A percentile compares a stretch with the other conserved stretches of the same genome.
Evolutionary conservation across 2,797 vertebrate genomes (phyloP).

Genomic region (Hydrophis major): DNA sequence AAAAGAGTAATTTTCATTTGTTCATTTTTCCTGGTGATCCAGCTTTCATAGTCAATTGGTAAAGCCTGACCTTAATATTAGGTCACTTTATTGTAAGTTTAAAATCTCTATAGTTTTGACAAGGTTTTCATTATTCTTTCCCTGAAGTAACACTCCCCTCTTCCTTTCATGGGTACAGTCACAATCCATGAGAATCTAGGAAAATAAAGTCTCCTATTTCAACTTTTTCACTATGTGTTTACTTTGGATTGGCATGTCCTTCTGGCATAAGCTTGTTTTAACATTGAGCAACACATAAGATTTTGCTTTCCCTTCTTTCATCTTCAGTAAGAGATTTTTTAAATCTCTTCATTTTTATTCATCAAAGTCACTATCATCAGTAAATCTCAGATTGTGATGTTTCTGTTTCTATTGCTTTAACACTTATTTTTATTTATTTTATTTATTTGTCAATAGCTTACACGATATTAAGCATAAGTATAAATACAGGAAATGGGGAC

Average conservation of each 20-base stretch:
- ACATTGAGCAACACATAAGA: not conserved
- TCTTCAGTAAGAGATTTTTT: not conserved
- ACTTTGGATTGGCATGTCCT: not conserved
- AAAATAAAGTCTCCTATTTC: not conserved
- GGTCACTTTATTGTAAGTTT: no score
- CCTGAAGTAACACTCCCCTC: not conserved
- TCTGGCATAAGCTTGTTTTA: not conserved
- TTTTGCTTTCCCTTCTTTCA: not conserved
- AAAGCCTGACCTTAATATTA: no score
- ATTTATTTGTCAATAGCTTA: no score
- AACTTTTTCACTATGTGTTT: not conserved
- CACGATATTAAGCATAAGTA: no score
- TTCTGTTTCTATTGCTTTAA: not conserved
- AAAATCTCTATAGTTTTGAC: no score
- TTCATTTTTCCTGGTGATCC: no score
- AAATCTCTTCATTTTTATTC: not conserved
- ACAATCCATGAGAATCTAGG: not conserved
- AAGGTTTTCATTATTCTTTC: not conserved
- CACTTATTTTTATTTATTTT: no score
- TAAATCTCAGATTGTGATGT: not conserved
- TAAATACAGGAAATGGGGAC: no score
- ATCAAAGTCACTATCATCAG: not conserved
- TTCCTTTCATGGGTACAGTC: not conserved
- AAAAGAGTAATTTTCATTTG: no score
- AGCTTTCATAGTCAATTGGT: no score